A percentile compares a stretch with the other conserved stretches of the same genome.
These are phyloP conservation scores for Galagoides demidoff DNA, from an alignment of 2,797 vertebrate genomes.

Conservation along the genomic window DNA sequence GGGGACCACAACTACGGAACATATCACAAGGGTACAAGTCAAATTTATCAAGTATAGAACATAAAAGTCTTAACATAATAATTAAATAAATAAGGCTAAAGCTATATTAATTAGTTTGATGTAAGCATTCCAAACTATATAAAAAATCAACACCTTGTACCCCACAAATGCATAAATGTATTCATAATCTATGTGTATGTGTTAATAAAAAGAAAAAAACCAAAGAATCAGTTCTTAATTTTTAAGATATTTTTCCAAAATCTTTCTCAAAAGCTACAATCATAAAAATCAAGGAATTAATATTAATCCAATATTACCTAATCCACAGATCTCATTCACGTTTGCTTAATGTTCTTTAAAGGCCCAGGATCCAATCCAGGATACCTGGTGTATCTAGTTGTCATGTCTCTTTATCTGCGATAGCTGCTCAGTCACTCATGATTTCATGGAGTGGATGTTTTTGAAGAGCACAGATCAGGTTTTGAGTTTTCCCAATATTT, in stretches of 20 bases:
- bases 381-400: not conserved
- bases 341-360: not conserved
- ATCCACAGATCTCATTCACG: not conserved
- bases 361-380: not conserved
- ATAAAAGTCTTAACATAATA: too few species aligned
- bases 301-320: not conserved
- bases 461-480: not conserved
- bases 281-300: not conserved
- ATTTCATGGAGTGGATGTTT: not conserved
- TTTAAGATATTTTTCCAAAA: not conserved
- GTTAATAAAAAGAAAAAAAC: too few species aligned
- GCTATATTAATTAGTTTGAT: too few species aligned
- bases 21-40: too few species aligned
- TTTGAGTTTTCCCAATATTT: not conserved
- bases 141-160: too few species aligned
- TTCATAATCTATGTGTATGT: too few species aligned
- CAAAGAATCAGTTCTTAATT: not conserved
- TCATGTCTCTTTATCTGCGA: not conserved
- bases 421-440: not conserved
- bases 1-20: too few species aligned
- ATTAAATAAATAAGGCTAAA: too few species aligned
- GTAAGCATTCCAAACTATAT: too few species aligned
- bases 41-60: too few species aligned
- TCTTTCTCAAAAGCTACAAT: not conserved
- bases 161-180: too few species aligned